Conservation (phyloP, 1,140 invertebrate genomes). For the Glomeris maerens region DNA sequence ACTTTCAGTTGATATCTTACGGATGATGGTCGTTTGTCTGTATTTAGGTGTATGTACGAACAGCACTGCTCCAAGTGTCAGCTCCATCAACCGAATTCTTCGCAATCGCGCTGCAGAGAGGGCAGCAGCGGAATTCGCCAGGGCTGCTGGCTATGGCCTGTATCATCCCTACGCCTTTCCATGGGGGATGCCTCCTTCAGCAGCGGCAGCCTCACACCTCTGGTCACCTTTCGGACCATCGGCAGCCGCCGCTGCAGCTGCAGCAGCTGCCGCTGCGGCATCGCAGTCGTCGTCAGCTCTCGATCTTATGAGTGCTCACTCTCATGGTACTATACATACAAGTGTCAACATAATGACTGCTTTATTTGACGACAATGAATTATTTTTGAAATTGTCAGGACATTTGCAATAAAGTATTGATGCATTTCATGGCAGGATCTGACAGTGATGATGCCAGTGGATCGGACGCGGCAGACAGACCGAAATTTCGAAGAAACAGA, state of each 20-base stretch:
- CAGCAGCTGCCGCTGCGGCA: too few relatives aligned
- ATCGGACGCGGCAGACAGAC: conserved; percentile 16
- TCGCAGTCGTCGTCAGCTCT: too few relatives aligned
- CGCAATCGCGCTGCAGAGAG: conserved; percentile 73
- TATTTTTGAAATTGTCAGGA: too few relatives aligned
- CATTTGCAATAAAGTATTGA: conserved; percentile 18
- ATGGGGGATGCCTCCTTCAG: conserved; percentile 18
- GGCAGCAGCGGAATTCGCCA: conserved; percentile 81
- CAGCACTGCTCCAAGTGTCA: conserved; percentile 68
- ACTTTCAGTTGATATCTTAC: too few relatives aligned
- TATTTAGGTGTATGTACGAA: conserved; percentile 86
- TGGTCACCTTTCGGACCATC: conserved; percentile 31
- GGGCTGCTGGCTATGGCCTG: conserved; percentile 74
- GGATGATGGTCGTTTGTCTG: too few relatives aligned
- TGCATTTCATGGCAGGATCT: too few relatives aligned
- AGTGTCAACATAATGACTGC: too few relatives aligned
- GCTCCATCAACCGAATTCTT: conserved; percentile 81
- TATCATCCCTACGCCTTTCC: conserved; percentile 40
- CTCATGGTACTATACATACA: too few relatives aligned
- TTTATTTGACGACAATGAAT: too few relatives aligned
- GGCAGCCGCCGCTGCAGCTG: conserved; percentile 31
- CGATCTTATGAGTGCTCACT: too few relatives aligned
- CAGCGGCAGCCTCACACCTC: conserved; percentile 9
- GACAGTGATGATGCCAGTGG: conserved; percentile 10
- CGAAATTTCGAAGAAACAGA: conserved; percentile 65